These are phyloP conservation scores for Crotalus viridis DNA, from an alignment of 2,113 vertebrate genomes.

Conservation along the genomic window DNA sequence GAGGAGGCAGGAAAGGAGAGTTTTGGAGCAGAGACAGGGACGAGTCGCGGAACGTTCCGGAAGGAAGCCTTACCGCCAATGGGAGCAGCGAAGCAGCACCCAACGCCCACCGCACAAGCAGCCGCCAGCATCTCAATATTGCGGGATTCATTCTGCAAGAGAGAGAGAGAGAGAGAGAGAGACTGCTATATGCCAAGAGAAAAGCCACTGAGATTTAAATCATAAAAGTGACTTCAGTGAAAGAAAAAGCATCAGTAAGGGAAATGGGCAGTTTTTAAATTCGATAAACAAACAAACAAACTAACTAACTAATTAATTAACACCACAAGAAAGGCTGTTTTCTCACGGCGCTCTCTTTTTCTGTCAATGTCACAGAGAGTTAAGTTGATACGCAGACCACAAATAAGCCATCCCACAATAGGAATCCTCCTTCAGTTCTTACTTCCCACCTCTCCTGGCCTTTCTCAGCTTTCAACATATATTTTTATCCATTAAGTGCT, in stretches of 20 bases:
- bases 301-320: background rate
- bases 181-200: background rate
- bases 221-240: background rate
- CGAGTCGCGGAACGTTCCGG: rapidly evolving
- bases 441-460: background rate
- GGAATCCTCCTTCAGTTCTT: background rate
- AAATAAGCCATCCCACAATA: too few relatives aligned
- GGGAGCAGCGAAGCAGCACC: conserved; percentile 92
- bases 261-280: background rate
- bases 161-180: background rate
- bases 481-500: background rate
- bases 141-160: conserved; percentile 85
- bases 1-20: too few relatives aligned
- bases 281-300: background rate
- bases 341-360: background rate
- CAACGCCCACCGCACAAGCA: conserved; percentile 90
- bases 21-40: background rate
- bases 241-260: background rate
- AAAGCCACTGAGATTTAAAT: too few relatives aligned
- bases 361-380: background rate
- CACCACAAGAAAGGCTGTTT: background rate
- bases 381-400: background rate
- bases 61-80: conserved; percentile 83
- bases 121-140: conserved; percentile 94
- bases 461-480: background rate